Evolutionary conservation across 92 coral and sea anemone species (phyloP).

Genomic region (Siderastrea siderea): DNA sequence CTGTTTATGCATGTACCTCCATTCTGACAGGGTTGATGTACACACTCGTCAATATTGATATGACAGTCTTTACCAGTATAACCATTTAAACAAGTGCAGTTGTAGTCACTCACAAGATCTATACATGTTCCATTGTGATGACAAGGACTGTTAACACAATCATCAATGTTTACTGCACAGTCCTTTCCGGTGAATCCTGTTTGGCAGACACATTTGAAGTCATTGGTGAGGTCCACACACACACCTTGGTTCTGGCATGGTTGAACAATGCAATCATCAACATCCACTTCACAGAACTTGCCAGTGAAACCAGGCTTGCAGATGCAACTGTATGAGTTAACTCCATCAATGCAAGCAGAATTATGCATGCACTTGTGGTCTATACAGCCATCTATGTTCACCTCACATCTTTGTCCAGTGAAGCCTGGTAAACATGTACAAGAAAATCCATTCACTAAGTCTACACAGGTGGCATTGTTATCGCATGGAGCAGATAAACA

Average conservation of each 20-base stretch:
- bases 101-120: slow-evolving; percentile 80
- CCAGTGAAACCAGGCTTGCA: slow-evolving; percentile 84
- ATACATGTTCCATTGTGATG: slow-evolving; percentile 78
- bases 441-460: slow-evolving; percentile 67
- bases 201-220: slow-evolving; percentile 79
- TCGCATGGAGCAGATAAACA: slow-evolving; percentile 71
- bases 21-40: slow-evolving; percentile 75
- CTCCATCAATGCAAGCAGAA: slow-evolving; percentile 75
- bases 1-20: slow-evolving; percentile 82
- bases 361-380: slow-evolving; percentile 70
- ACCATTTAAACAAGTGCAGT: slow-evolving; percentile 79
- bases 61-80: slow-evolving; percentile 82
- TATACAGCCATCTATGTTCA: slow-evolving; percentile 74
- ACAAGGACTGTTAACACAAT: slow-evolving; percentile 80
- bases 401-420: slow-evolving; percentile 71
- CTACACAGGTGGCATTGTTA: slow-evolving; percentile 77
- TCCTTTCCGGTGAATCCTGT: slow-evolving; percentile 82
- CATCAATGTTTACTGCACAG: slow-evolving; percentile 79
- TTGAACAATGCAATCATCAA: slow-evolving; percentile 72
- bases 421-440: slow-evolving; percentile 79
- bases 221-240: slow-evolving; percentile 76
- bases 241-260: slow-evolving; percentile 78
- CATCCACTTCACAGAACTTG: slow-evolving; percentile 62
- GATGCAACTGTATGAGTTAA: slow-evolving; percentile 67
- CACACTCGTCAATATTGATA: slow-evolving; percentile 69